Conservation (phyloP, 2,888 invertebrate species). For the Agonopterix arenella region DNA sequence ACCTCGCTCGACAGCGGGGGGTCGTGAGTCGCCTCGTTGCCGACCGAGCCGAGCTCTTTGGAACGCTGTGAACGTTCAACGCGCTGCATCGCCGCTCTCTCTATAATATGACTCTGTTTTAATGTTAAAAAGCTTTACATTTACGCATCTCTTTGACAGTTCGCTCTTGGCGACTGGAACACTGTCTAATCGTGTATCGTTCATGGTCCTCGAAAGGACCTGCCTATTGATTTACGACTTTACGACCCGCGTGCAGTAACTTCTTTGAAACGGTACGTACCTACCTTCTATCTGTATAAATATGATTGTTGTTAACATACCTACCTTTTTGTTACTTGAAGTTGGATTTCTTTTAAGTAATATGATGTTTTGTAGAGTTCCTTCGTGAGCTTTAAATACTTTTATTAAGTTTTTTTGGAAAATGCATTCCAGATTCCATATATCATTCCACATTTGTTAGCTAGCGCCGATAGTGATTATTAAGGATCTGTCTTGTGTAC, state of each 20-base stretch:
- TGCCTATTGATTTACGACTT: conserved; percentile 45
- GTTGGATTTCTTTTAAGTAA: no score
- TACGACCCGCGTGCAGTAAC: conserved; percentile 31
- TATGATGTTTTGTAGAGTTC: no score
- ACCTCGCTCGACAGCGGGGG: conserved; percentile 73
- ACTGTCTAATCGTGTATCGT: conserved; percentile 47
- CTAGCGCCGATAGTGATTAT: no score
- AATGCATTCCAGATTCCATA: no score
- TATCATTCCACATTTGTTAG: no score
- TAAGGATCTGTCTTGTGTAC: no score
- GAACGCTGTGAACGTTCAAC: conserved; percentile 49
- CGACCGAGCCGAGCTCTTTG: conserved; percentile 16
- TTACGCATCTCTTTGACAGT: conserved; percentile 49
- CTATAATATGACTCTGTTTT: conserved; percentile 50
- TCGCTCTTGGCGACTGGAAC: conserved; percentile 39
- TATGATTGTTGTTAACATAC: conserved; percentile 21
- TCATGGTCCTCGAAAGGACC: conserved; percentile 46
- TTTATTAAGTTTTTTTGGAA: no score
- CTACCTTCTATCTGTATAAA: conserved; percentile 13
- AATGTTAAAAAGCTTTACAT: conserved; percentile 55
- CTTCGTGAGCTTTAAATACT: no score
- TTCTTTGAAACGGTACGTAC: conserved; percentile 60
- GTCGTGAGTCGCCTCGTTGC: conserved; percentile 47
- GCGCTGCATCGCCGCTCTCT: conserved; percentile 41
- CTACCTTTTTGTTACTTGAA: no score